These are phyloP conservation scores for Scaptomyza hsui DNA, from an alignment of 1,140 invertebrate genomes.

Conservation along the genomic window DNA sequence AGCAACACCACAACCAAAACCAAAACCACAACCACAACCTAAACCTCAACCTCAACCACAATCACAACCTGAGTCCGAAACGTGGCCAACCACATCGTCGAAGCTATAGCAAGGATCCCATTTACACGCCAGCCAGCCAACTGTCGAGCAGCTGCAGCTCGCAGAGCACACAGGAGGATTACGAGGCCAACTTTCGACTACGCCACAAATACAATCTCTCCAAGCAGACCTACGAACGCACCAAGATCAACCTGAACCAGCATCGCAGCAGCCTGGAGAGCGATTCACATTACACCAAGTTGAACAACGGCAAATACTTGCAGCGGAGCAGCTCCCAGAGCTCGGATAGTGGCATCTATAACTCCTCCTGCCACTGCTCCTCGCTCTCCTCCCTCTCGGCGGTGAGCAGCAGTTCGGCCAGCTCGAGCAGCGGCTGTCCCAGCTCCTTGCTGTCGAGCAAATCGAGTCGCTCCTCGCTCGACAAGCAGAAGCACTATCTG, in stretches of 20 bases:
- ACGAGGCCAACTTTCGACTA: constrained; percentile 65
- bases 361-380: constrained; percentile 80
- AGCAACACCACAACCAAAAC: constrained; percentile 66
- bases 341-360: constrained; percentile 79
- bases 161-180: constrained; percentile 38
- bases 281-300: constrained; percentile 68
- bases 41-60: constrained; percentile 44
- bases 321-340: constrained; percentile 67
- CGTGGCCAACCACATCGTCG: constrained; percentile 42
- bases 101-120: constrained; percentile 51
- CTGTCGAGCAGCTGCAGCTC: constrained; percentile 54
- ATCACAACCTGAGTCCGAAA: constrained; percentile 39
- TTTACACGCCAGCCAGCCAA: constrained; percentile 60
- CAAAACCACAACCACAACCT: constrained; percentile 62
- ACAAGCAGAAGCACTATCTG: constrained; percentile 86
- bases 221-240: constrained; percentile 75
- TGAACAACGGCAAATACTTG: constrained; percentile 58
- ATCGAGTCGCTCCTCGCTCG: constrained; percentile 85
- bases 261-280: constrained; percentile 38
- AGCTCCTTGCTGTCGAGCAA: constrained; percentile 60
- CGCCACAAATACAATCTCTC: constrained; percentile 75
- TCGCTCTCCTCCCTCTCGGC: constrained; percentile 72
- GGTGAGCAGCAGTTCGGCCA: constrained; percentile 65
- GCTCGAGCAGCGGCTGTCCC: constrained; percentile 66
- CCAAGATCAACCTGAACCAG: constrained; percentile 46